Percentiles rank a stretch among this genome's conserved stretches.
phyloP scores from a whole-genome alignment of 1,140 invertebrate genomes.

The Vanessa atalanta region DNA sequence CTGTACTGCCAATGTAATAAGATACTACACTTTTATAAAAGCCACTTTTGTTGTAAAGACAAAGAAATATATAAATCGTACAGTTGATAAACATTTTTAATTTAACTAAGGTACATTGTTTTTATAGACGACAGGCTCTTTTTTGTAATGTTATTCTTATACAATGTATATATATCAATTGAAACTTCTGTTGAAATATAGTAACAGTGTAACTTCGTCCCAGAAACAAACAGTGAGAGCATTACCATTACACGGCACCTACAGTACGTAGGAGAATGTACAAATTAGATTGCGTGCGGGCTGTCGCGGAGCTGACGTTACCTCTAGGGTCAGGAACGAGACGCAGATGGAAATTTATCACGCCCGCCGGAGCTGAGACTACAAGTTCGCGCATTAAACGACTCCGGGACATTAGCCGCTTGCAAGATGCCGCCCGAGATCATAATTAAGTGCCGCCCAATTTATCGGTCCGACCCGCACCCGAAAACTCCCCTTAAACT shows the following conservation, averaged over 20 bases:
- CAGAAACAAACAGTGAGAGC: neutral
- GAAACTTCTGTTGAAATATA: neutral
- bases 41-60: constrained; percentile 27
- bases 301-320: constrained; percentile 34
- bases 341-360: constrained; percentile 76
- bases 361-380: constrained; percentile 75
- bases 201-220: neutral
- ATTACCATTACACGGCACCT: neutral
- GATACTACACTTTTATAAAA: constrained; percentile 35
- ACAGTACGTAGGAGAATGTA: constrained; percentile 26
- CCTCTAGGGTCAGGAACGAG: constrained; percentile 51
- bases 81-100: constrained; percentile 6
- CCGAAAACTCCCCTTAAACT: constrained; percentile 78
- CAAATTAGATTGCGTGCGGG: constrained; percentile 42
- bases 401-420: constrained; percentile 77
- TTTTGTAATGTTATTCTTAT: neutral
- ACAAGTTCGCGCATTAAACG: constrained; percentile 80
- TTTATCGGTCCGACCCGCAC: constrained; percentile 77
- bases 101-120: neutral
- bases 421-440: constrained; percentile 80
- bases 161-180: neutral
- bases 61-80: constrained; percentile 2
- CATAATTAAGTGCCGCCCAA: constrained; percentile 81
- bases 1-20: constrained; percentile 44
- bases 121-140: no score